These are phyloP conservation scores for Apogon hyalosoma DNA, from an alignment of 2,797 vertebrate species.

Conservation along the genomic window DNA sequence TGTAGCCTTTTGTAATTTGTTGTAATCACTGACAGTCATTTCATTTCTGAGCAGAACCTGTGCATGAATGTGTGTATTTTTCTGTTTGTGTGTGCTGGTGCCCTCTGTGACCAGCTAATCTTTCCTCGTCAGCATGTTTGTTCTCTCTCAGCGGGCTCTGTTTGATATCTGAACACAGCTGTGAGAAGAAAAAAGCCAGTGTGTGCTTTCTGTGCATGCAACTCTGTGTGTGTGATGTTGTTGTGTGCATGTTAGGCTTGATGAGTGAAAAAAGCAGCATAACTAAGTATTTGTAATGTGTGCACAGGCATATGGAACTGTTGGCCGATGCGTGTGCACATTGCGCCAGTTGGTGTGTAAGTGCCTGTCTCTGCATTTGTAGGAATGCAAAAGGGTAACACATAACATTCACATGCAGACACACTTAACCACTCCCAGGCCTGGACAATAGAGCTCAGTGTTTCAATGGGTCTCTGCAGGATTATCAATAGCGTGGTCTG, in stretches of 20 bases:
- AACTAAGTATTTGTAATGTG: constrained; percentile 36
- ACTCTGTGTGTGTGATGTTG: constrained; percentile 30
- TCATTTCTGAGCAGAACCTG: constrained; percentile 40
- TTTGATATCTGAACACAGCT: constrained; percentile 80
- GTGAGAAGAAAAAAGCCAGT: constrained; percentile 48
- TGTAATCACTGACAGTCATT: constrained; percentile 44
- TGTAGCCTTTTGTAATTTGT: constrained; percentile 47
- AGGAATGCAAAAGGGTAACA: constrained; percentile 26
- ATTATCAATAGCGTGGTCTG: constrained; percentile 61
- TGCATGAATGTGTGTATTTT: constrained; percentile 12
- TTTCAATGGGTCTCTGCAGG: constrained; percentile 46
- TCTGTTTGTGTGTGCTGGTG: constrained; percentile 23
- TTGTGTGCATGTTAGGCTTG: constrained; percentile 28
- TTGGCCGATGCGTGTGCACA: constrained; percentile 20
- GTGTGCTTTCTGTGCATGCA: constrained; percentile 36
- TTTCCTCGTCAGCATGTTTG: constrained; percentile 75
- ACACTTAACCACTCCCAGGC: constrained; percentile 22
- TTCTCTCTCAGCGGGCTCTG: constrained; percentile 66
- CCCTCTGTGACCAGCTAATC: constrained; percentile 75
- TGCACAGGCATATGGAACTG: constrained; percentile 24
- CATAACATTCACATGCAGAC: constrained; percentile 1
- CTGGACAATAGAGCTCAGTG: constrained; percentile 53
- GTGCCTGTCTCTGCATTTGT: constrained; percentile 26
- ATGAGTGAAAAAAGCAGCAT: constrained; percentile 30
- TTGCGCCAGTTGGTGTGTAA: constrained; percentile 29